Base-by-base conservation (phyloP, 2,888 invertebrate species). In the Drosophila cracens region DNA sequence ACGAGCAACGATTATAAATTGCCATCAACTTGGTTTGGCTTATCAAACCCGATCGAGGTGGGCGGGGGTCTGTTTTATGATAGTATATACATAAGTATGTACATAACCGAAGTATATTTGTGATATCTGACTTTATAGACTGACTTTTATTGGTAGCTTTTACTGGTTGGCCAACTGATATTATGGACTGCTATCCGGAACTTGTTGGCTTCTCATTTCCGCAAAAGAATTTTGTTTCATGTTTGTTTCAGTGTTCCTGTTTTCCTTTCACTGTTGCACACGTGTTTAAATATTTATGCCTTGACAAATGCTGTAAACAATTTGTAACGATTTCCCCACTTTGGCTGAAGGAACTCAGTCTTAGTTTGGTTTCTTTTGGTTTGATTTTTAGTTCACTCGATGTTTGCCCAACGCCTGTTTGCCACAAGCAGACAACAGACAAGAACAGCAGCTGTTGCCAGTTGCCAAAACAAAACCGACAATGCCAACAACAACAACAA, bases 221-320 rank as follows among this genome's bases (percentile, higher is more conserved):
- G 72, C 71, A 48, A 57, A 18, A 48, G 33, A 58, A 61, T 43
- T 72, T 76, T 72, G 63, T 48, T 69, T 69, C 53, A 71, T 66
- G 61, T 74, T 69, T 66, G 36, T 59, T 49, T 61, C 49, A n/a
- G 25, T 25, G 46, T 46, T 46, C 21, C 21, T 29, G n/a, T 29
- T 48, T 33, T 27, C 16, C 38, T 65, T n/a, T 36, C 29, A 49
- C 38, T 76, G 82, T 73, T 78, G 75, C 70, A 82, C 90, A 90
- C 90, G 88, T 87, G 86, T 89, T 90, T 85, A 87, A 87, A 87
- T 87, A 87, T 87, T 87, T 90, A 90, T 82, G 77, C 69, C 70
- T 61, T 73, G 88, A 82, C 88, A 89, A 90, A 87, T 89, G 87
- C 63, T 85, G 74, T 89, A 87, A 90, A 84, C 90, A 87, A 87